Evolutionary conservation across 2,113 vertebrate species (phyloP).

Genomic region (Callionymus lyra): DNA sequence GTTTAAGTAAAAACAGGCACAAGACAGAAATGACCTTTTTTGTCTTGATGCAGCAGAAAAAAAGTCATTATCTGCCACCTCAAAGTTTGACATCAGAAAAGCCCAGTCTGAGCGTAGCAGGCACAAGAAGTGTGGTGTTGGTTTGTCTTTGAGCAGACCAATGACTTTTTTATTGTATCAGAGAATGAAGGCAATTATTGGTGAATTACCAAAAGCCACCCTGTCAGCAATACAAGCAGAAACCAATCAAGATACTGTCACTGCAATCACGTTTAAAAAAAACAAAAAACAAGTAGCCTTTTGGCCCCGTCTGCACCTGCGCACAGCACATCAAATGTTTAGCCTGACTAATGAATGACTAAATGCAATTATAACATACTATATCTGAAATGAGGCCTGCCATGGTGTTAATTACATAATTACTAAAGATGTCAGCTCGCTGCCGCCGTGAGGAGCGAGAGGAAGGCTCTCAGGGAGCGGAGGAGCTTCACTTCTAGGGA

Average conservation of each 20-base stretch:
- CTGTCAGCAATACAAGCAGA: constrained; percentile 63
- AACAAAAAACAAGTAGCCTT: constrained; percentile 42
- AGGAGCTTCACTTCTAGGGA: constrained; percentile 47
- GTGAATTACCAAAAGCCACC: constrained; percentile 60
- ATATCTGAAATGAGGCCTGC: constrained; percentile 68
- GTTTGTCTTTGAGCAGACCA: constrained; percentile 46
- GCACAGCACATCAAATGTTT: constrained; percentile 44
- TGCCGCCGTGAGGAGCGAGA: constrained; percentile 22
- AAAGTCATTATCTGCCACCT: no score
- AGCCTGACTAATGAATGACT: constrained; percentile 63
- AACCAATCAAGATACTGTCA: constrained; percentile 66
- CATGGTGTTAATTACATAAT: constrained; percentile 73
- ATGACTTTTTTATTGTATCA: constrained; percentile 55
- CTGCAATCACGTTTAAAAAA: constrained; percentile 45
- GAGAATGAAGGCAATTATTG: constrained; percentile 61
- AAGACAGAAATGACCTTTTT: constrained; percentile 2
- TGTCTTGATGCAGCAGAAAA: no score
- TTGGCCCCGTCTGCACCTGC: constrained; percentile 53
- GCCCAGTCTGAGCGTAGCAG: constrained; percentile 29
- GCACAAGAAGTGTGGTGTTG: constrained; percentile 25
- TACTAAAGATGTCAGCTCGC: constrained; percentile 62
- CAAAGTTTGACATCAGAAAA: constrained; percentile 29
- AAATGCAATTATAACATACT: constrained; percentile 66
- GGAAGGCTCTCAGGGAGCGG: constrained; percentile 29
- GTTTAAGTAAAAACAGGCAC: constrained; percentile 4